Evolutionary conservation across 2,797 vertebrate genomes (phyloP).

Genomic region (Cheirogaleus major): DNA sequence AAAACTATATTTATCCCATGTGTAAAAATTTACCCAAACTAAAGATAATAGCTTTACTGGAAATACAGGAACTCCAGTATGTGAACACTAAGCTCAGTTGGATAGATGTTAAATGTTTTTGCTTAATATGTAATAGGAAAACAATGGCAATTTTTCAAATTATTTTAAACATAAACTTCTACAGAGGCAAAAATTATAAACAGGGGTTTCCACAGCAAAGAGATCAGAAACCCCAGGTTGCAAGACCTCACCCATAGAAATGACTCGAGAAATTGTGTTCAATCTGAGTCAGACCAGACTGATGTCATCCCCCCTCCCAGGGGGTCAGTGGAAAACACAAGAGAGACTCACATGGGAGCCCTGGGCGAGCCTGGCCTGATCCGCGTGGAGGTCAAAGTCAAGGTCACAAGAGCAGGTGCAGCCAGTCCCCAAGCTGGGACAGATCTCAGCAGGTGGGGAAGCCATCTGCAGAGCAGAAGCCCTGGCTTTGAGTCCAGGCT

Average conservation of each 20-base stretch:
- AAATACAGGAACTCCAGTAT: neutral
- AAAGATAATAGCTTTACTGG: neutral
- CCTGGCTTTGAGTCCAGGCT: neutral
- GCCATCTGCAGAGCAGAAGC: fast-evolving
- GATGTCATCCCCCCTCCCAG: too few relatives aligned
- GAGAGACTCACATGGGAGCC: neutral
- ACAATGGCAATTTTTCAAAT: neutral
- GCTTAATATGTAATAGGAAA: neutral
- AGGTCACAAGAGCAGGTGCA: neutral
- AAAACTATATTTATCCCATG: neutral
- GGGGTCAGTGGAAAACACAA: neutral
- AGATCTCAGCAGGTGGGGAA: fast-evolving
- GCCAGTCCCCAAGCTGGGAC: neutral
- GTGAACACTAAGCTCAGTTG: too few relatives aligned
- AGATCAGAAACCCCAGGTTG: neutral
- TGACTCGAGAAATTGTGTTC: neutral
- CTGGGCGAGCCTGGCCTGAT: neutral
- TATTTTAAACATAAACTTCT: neutral
- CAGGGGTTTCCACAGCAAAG: neutral
- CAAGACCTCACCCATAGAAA: fast-evolving
- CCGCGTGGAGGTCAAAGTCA: neutral
- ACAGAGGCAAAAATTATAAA: neutral
- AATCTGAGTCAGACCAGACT: too few relatives aligned
- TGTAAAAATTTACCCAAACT: neutral
- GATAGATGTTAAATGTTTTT: neutral